Evolutionary conservation across 2,113 vertebrate genomes (phyloP), one percentile per base, ranked within the genome.

Genomic region (Microtus ochrogaster): DNA sequence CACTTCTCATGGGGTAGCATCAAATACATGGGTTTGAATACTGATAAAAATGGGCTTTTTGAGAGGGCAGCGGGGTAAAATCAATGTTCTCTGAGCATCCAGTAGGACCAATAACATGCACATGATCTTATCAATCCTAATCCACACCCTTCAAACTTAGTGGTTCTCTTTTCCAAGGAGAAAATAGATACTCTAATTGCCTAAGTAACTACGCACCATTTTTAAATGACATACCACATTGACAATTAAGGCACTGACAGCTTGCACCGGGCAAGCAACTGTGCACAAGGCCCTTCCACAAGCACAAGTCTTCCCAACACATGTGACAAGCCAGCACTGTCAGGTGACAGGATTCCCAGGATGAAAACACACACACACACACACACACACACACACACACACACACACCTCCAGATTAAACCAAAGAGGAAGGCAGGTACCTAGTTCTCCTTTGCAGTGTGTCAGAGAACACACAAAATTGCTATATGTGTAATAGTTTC

Each of bases 221-320:
- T 55, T 55, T 55, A 55, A 55, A 55, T 55, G 55, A 88, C 83
- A 68, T 33, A 24, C 70, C 36, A 81, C 52, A 70, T 44, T 79
- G 86, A 85, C 87, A 97, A 65, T 49, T 68, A 76, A 92, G 65
- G 87, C 8, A 12, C 2, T 63, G 63, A 74, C 30, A 92, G 63
- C 26, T 16, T 24, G 12, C 11, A 8, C 13, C 0, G 28, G 91
- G 52, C 52, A 89, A 47, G 47, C 52, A 30, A 68, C 78, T 70
- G 17, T 3, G 1, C 7, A 24, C 41, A 55, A 44, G 65, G 22
- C 58, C 84, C 72, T 91, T 94, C 28, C 14, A 47, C 33, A 96
- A 92, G 77, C 86, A 63, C 41, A 81, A 68, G 52, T 7, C 58
- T 74, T 70, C 44, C 58, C 28, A 61, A 87, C 74, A 95, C 66